Base-by-base conservation (phyloP, 2,888 invertebrate genomes). In the Drosophila anomalata region DNA sequence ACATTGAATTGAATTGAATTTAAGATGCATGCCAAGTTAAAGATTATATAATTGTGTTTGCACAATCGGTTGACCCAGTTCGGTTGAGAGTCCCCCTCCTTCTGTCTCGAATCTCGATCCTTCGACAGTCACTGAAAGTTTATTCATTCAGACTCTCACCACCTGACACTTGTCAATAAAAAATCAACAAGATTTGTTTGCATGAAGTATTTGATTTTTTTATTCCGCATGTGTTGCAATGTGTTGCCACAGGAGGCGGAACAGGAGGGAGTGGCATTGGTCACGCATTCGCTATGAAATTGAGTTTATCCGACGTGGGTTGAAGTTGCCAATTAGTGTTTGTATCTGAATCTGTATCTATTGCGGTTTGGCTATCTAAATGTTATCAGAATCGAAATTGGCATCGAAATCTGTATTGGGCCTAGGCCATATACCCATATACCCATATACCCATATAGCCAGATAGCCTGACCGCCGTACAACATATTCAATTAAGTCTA, bases 401-500 rank as follows among this genome's bases (percentile, higher is more conserved):
- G 73, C 60, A 77, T 46, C 62, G 48, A 59, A 26, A 66, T 59
- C 62, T 63, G 67, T 62, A 75, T 52, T 44, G 48, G 51, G 54
- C 54, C 63, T 12, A 9, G 31, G 66, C 73, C 74, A 65, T 57
- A 69, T 70, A 66, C 67, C 29, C 29, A 29, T 26, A 26, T 8
- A 24, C 0, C 17, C 1, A n/a, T 14, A 14, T 14, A 14, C 14
- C 22, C 22, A 22, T 22, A 22, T 26, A 29, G 66, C 73, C 74
- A 62, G 55, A n/a, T n/a, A 36, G 36, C 52, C 52, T 39, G 62
- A 11, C 14, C 51, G 9, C 4, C 12, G 20, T 70, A 81, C 76
- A 77, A 75, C 65, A 84, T 79, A 78, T 85, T 82, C 78, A 82
- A 87, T 87, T 82, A 85, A 69, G 74, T 65, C 82, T 87, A 82